These are phyloP conservation scores for Sebastiscus tertius DNA, from an alignment of 2,797 vertebrate genomes.

Conservation along the genomic window DNA sequence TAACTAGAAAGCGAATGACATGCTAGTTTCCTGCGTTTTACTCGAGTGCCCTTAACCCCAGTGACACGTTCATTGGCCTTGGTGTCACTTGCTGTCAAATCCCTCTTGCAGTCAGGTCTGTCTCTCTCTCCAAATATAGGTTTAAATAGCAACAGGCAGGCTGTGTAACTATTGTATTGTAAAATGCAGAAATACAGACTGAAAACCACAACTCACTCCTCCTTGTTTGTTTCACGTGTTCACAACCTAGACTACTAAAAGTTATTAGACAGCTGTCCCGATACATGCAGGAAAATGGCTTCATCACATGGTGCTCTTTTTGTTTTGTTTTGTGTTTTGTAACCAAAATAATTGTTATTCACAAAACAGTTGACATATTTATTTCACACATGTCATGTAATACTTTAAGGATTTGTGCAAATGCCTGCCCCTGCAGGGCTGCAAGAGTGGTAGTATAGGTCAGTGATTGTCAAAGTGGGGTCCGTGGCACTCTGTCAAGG, in stretches of 20 bases:
- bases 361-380: background rate
- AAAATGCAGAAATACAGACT: constrained; percentile 4
- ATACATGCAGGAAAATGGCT: background rate
- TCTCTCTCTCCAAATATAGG: background rate
- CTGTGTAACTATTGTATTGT: background rate
- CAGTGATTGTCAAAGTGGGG: too few relatives aligned
- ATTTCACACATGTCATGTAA: background rate
- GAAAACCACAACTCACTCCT: constrained; percentile 1
- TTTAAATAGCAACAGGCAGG: constrained; percentile 6
- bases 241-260: background rate
- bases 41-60: constrained; percentile 16
- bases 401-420: background rate
- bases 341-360: background rate
- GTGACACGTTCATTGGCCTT: constrained; percentile 46
- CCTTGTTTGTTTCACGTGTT: background rate
- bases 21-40: constrained; percentile 28
- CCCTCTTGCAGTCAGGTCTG: background rate
- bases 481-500: too few relatives aligned
- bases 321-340: background rate
- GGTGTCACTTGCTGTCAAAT: constrained; percentile 52
- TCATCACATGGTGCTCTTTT: background rate
- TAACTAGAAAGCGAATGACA: constrained; percentile 54
- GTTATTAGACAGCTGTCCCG: background rate
- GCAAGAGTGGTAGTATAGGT: background rate
- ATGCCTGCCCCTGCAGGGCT: background rate